Evolutionary conservation across 2,797 vertebrate species (phyloP).

Genomic region (Mormyrops attenuatus): DNA sequence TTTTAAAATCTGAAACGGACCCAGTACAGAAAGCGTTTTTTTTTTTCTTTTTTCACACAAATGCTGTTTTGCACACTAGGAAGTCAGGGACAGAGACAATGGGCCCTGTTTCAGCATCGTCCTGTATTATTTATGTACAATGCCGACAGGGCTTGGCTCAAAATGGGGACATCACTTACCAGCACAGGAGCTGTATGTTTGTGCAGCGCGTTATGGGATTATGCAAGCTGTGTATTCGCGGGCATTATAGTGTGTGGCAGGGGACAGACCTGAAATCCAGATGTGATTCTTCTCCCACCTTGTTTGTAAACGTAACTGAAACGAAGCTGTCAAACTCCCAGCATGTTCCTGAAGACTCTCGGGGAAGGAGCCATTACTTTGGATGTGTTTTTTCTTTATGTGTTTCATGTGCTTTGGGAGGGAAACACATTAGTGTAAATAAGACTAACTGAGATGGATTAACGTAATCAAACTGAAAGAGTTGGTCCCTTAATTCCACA

Average conservation of each 20-base stretch:
- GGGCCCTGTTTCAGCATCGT: background rate
- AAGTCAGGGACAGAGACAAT: slow-evolving; percentile 6
- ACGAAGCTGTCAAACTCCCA: background rate
- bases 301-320: background rate
- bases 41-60: background rate
- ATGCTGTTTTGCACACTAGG: background rate
- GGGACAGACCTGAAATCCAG: background rate
- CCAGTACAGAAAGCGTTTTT: background rate
- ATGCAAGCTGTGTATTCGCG: background rate
- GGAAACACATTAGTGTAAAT: background rate
- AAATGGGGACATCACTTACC: background rate
- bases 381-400: background rate
- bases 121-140: background rate
- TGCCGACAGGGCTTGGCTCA: background rate
- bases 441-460: background rate
- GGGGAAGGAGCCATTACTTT: background rate
- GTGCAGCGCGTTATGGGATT: background rate
- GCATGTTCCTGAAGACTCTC: background rate
- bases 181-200: background rate
- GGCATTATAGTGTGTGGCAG: background rate
- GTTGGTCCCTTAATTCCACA: background rate
- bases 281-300: background rate
- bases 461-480: background rate
- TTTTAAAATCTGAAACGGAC: background rate
- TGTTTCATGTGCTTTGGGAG: background rate